phyloP scores from a whole-genome alignment of 2,113 vertebrate genomes.

The Vidua macroura region DNA sequence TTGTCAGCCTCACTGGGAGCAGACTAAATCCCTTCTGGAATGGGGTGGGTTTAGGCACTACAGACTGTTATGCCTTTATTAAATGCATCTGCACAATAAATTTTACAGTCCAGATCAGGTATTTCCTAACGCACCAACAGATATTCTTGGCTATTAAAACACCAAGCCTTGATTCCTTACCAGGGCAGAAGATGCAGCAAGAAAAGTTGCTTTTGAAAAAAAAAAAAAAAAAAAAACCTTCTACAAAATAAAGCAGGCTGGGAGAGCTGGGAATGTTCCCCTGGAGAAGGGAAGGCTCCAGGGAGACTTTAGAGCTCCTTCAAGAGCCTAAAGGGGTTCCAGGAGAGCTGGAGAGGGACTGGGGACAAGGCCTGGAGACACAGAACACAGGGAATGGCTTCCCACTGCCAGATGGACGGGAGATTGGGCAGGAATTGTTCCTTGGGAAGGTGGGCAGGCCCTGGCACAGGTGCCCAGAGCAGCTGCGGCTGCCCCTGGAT shows the following conservation, averaged over 20 bases:
- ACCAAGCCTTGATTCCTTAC: neutral
- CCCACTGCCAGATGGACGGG: accelerated
- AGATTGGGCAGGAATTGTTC: accelerated
- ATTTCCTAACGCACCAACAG: neutral
- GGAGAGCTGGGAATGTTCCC: neutral
- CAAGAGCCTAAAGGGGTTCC: accelerated
- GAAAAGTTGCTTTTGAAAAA: neutral
- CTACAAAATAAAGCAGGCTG: neutral
- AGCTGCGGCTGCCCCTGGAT: neutral
- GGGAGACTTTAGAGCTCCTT: neutral
- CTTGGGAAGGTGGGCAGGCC: accelerated
- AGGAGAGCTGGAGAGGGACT: neutral
- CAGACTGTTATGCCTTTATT: neutral
- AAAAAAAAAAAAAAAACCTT: neutral
- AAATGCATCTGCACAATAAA: neutral
- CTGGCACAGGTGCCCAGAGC: neutral
- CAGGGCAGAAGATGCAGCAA: neutral
- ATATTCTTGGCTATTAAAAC: neutral
- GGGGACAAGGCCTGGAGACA: accelerated
- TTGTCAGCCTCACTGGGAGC: neutral
- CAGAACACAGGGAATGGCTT: neutral
- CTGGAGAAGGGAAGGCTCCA: neutral
- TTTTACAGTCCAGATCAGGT: neutral
- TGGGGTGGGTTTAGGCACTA: neutral
- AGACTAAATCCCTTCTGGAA: neutral